phyloP scores from a whole-genome alignment of 2,888 invertebrate genomes.

The Buathra laborator region DNA sequence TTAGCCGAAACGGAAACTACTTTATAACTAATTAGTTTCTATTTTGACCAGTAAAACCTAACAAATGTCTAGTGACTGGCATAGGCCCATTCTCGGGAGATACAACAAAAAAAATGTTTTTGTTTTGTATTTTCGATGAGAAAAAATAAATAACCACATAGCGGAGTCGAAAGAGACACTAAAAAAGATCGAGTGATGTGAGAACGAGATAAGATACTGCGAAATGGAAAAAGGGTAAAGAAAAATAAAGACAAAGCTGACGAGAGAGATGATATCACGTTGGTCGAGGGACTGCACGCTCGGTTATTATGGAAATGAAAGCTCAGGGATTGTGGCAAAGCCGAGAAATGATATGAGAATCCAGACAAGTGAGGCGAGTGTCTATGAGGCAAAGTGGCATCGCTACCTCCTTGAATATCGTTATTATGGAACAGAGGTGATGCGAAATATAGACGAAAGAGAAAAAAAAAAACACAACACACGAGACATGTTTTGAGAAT shows the following conservation, averaged over 20 bases:
- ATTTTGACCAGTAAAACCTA: too few species aligned
- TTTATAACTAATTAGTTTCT: too few species aligned
- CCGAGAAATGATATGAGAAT: constrained; percentile 38
- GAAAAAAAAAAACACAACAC: neutral
- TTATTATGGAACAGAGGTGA: constrained; percentile 19
- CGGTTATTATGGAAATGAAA: constrained; percentile 60
- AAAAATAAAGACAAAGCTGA: neutral
- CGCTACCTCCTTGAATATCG: constrained; percentile 5
- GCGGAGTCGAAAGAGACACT: too few species aligned
- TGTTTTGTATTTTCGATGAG: too few species aligned
- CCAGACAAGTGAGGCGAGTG: neutral
- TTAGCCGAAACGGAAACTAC: too few species aligned
- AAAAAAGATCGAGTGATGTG: too few species aligned
- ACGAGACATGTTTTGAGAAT: constrained; percentile 5
- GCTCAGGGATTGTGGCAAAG: constrained; percentile 17
- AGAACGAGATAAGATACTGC: neutral
- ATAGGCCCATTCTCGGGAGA: too few species aligned
- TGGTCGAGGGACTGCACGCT: constrained; percentile 8
- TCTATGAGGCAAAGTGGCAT: neutral
- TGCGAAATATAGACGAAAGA: neutral
- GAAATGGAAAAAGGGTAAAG: neutral
- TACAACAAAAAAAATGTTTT: too few species aligned
- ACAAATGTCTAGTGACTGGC: too few species aligned
- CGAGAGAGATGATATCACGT: neutral
- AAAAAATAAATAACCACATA: too few species aligned